Conservation (phyloP, 2,888 invertebrate species). For the Euzophera pinguis region DNA sequence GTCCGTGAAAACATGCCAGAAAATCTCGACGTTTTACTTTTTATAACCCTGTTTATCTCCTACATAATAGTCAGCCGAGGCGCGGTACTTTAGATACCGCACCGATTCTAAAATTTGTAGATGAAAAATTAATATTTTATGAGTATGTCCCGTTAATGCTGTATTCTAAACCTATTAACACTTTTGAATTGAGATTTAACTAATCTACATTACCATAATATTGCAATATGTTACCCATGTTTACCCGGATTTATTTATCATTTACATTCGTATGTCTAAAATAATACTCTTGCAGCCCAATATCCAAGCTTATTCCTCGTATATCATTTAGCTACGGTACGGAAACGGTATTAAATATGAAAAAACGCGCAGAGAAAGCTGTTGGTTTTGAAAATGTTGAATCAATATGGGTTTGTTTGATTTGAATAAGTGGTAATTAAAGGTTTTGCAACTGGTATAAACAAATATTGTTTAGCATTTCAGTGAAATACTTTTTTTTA, state of each 20-base stretch:
- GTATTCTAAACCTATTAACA: constrained; percentile 1
- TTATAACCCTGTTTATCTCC: constrained; percentile 50
- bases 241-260: constrained; percentile 31
- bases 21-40: constrained; percentile 55
- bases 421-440: too few species aligned
- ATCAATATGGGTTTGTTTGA: too few species aligned
- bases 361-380: constrained; percentile 13
- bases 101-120: constrained; percentile 13
- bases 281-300: constrained; percentile 3
- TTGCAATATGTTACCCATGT: constrained; percentile 30
- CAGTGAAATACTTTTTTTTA: too few species aligned
- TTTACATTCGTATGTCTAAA: constrained; percentile 26
- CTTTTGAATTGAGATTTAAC: constrained; percentile 24
- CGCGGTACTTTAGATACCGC: constrained; percentile 28
- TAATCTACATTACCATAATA: constrained; percentile 32
- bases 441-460: too few species aligned
- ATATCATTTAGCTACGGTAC: constrained; percentile 25
- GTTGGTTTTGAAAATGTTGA: not conserved
- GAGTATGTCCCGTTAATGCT: not conserved
- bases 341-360: constrained; percentile 18
- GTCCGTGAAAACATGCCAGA: constrained; percentile 42
- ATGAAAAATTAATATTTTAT: constrained; percentile 17
- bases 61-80: constrained; percentile 41
- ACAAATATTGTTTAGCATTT: too few species aligned
- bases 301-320: constrained; percentile 27